Conservation (phyloP, 1,140 invertebrate species). For the Ceratosolen solmsi region DNA sequence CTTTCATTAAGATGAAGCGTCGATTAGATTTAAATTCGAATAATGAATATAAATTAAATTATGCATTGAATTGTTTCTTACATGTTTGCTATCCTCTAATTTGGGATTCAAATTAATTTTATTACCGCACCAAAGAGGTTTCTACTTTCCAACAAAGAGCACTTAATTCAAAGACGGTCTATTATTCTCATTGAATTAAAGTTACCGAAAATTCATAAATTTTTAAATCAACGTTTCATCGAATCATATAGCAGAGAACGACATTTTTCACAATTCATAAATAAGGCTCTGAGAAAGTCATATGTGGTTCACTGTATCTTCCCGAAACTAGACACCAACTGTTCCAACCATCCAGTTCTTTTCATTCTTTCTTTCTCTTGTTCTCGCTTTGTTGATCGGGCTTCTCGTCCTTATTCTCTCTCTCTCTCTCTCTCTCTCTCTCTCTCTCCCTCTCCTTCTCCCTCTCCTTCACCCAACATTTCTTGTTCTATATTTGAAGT, state of each 20-base stretch:
- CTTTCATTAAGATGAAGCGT: neutral
- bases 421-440: neutral
- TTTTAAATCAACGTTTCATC: neutral
- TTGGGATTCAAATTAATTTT: neutral
- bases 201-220: neutral
- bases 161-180: neutral
- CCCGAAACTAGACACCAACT: conserved; percentile 11
- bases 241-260: neutral
- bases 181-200: neutral
- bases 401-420: conserved; percentile 12
- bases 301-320: conserved; percentile 2
- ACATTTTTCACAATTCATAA: neutral
- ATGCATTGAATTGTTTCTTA: neutral
- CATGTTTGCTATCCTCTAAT: neutral
- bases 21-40: neutral
- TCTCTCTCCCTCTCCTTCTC: neutral
- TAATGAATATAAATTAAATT: neutral
- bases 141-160: neutral
- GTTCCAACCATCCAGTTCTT: conserved; percentile 6
- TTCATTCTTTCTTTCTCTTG: neutral
- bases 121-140: neutral
- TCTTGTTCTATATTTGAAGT: conserved; percentile 9
- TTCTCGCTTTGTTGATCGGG: neutral
- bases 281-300: neutral
- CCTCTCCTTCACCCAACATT: neutral